A percentile compares a stretch with the other conserved stretches of the same genome.
Conservation (phyloP, 2,113 vertebrate genomes). For the Ophthalmolycus amberensis region DNA sequence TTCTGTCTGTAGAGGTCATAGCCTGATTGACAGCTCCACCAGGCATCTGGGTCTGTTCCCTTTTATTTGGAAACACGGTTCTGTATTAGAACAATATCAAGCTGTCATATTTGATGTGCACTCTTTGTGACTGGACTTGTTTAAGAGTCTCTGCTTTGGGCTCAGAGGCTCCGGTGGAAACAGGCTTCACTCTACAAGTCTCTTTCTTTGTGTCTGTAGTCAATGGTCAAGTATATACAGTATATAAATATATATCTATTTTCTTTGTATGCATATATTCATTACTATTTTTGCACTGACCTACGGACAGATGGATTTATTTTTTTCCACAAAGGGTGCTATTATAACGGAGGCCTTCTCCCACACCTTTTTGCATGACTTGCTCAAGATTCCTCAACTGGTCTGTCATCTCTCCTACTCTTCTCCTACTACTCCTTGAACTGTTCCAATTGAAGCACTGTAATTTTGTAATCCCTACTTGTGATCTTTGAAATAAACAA, state of each 20-base stretch:
- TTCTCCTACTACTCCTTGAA: constrained; percentile 75
- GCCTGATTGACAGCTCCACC: constrained; percentile 58
- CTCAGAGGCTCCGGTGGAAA: constrained; percentile 64
- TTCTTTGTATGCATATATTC: constrained; percentile 85
- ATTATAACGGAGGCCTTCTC: constrained; percentile 88
- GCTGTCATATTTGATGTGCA: constrained; percentile 64
- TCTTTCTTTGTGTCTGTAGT: constrained; percentile 76
- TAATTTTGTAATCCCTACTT: constrained; percentile 85
- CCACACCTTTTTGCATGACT: constrained; percentile 89
- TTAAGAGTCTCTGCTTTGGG: constrained; percentile 67
- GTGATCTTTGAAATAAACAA: constrained; percentile 86
- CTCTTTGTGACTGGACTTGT: constrained; percentile 67
- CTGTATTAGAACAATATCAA: constrained; percentile 57
- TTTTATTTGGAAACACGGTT: constrained; percentile 53
- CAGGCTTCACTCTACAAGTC: constrained; percentile 67
- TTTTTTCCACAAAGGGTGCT: constrained; percentile 88
- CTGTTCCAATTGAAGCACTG: constrained; percentile 81
- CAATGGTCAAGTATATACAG: constrained; percentile 73
- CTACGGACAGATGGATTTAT: constrained; percentile 82
- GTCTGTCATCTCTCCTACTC: constrained; percentile 75
- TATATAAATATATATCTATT: constrained; percentile 78
- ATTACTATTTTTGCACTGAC: constrained; percentile 87
- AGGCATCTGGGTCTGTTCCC: constrained; percentile 33
- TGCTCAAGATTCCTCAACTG: constrained; percentile 82
- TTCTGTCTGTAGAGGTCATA: constrained; percentile 59